A percentile compares a stretch with the other conserved stretches of the same genome.
Evolutionary conservation across 1,140 invertebrate genomes (phyloP).

Genomic region (Bombus confusus): DNA sequence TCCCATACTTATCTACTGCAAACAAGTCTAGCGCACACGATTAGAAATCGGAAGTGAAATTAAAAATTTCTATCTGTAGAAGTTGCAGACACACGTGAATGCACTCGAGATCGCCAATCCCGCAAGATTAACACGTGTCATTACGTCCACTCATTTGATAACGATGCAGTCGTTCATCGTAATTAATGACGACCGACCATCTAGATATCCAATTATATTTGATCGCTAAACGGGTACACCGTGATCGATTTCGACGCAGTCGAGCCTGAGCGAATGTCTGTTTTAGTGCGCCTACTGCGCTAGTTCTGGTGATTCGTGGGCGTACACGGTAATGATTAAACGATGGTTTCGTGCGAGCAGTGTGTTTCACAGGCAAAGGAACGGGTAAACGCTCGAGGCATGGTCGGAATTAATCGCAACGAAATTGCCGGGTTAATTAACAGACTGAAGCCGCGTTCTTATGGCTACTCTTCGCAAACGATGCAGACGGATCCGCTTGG

Average conservation of each 20-base stretch:
- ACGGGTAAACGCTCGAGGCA: neutral
- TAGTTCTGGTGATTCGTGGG: neutral
- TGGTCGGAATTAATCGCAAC: neutral
- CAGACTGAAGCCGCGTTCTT: conserved; percentile 3
- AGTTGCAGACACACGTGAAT: neutral
- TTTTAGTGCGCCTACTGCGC: too few relatives aligned
- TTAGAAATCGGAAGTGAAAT: neutral
- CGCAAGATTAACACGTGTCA: neutral
- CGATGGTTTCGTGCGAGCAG: too few relatives aligned
- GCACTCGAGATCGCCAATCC: too few relatives aligned
- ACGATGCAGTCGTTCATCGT: too few relatives aligned
- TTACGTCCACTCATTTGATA: neutral
- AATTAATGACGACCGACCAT: too few relatives aligned
- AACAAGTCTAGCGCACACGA: neutral
- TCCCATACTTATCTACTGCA: neutral
- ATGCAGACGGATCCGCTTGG: neutral
- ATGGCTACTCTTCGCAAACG: neutral
- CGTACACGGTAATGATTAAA: neutral
- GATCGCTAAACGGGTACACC: too few relatives aligned
- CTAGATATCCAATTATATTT: neutral
- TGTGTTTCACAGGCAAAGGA: neutral
- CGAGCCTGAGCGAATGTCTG: neutral
- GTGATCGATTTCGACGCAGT: too few relatives aligned
- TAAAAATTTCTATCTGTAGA: neutral
- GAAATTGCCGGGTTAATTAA: conserved; percentile 33